Conservation (phyloP, 2,113 vertebrate species). For the Rhea americana region DNA sequence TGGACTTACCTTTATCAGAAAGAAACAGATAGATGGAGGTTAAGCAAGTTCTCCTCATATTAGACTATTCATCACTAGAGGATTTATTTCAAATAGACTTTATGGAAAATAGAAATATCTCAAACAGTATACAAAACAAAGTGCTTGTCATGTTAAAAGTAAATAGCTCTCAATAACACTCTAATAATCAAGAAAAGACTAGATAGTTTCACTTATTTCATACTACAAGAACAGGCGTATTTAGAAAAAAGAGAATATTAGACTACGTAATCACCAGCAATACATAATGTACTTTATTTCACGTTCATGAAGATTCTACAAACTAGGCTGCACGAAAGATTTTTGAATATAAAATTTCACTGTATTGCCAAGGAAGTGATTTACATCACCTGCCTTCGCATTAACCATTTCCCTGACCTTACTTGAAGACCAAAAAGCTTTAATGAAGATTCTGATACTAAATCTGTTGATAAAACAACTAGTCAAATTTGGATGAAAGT, state of each 20-base stretch:
- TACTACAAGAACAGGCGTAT: not conserved
- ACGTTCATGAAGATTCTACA: not conserved
- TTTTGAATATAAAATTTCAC: not conserved
- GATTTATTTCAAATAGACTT: not conserved
- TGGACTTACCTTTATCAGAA: slow-evolving; percentile 9
- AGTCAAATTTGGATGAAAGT: not conserved
- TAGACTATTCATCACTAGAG: not conserved
- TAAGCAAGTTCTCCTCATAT: not conserved
- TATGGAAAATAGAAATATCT: not conserved
- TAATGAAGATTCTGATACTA: not conserved
- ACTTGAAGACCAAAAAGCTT: not conserved
- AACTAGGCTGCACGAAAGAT: not conserved
- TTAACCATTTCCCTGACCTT: not conserved
- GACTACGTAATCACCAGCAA: not conserved
- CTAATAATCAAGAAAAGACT: not conserved
- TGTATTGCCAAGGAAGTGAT: not conserved
- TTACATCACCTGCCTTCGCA: not conserved
- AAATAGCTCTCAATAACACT: not conserved
- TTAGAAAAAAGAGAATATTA: not conserved
- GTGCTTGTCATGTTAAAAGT: not conserved
- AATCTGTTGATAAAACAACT: not conserved
- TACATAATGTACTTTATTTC: not conserved
- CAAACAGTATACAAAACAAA: not conserved
- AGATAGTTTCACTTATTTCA: not conserved
- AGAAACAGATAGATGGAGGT: not conserved